These are phyloP conservation scores for Ophiothrix spiculata DNA, from an alignment of 35 echinoderm and acorn worm species.

Conservation along the genomic window DNA sequence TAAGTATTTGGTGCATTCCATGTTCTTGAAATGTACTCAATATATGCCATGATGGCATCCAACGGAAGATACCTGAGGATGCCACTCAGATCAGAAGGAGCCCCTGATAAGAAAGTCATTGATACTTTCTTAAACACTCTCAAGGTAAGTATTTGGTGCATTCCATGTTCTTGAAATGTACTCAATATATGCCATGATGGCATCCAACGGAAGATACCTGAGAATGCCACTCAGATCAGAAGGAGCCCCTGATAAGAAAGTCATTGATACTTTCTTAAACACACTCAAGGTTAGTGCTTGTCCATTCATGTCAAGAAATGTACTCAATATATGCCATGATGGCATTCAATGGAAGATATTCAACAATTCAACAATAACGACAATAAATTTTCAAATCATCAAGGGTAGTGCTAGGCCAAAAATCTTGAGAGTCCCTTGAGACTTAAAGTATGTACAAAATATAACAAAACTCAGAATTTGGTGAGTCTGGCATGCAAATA, in stretches of 20 bases:
- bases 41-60: constrained; percentile 47
- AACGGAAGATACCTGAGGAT: constrained; percentile 74
- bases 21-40: constrained; percentile 87
- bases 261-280: constrained; percentile 73
- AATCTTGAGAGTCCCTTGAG: no score
- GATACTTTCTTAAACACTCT: constrained; percentile 70
- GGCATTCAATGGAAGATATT: no score
- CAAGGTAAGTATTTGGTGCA: constrained; percentile 86
- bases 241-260: constrained; percentile 45
- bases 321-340: no score
- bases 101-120: constrained; percentile 59
- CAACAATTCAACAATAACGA: no score
- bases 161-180: no score
- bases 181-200: constrained; percentile 54
- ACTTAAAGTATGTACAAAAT: no score
- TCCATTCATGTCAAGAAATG: no score
- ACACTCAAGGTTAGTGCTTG: constrained; percentile 77
- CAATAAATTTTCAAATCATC: no score
- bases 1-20: no score
- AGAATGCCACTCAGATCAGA: constrained; percentile 63
- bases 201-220: constrained; percentile 60
- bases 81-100: constrained; percentile 43
- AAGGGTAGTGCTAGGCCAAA: no score
- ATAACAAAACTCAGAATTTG: no score
- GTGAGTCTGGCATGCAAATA: no score